Percentiles rank a stretch among this genome's conserved stretches.
These are phyloP conservation scores for Pachypsylla venusta DNA, from an alignment of 1,140 invertebrate species.

Conservation along the genomic window DNA sequence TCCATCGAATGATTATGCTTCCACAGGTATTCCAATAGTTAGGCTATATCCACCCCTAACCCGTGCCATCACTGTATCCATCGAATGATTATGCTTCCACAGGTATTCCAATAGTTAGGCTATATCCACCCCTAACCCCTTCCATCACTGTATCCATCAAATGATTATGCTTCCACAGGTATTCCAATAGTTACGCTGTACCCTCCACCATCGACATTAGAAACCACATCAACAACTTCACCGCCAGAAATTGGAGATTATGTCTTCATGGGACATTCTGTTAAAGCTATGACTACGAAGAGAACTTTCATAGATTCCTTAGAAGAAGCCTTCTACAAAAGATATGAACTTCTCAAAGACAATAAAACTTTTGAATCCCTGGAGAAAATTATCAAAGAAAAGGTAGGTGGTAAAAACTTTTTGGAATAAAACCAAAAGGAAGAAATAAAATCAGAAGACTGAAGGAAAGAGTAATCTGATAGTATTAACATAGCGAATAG, in stretches of 20 bases:
- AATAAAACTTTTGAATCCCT: not conserved
- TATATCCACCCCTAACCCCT: not conserved
- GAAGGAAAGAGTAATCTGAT: too few relatives aligned
- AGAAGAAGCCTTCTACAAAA: not conserved
- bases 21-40: not conserved
- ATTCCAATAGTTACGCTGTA: constrained; percentile 4
- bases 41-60: not conserved
- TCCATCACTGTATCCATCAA: too few relatives aligned
- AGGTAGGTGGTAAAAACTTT: not conserved
- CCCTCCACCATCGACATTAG: not conserved
- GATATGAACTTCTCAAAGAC: constrained; percentile 1
- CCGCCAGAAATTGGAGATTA: not conserved
- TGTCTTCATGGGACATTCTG: not conserved
- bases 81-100: too few relatives aligned
- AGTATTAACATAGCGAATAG: too few relatives aligned
- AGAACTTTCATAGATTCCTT: not conserved
- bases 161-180: too few relatives aligned
- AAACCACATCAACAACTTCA: not conserved
- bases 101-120: too few relatives aligned
- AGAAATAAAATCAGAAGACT: too few relatives aligned
- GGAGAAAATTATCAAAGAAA: constrained; percentile 3
- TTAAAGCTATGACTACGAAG: not conserved
- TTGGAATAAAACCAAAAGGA: too few relatives aligned
- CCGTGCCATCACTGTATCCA: not conserved
- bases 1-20: too few relatives aligned